Percentiles rank a stretch among this genome's conserved stretches.
phyloP scores from a whole-genome alignment of 1,140 invertebrate genomes.

The Stegodyphus mimosarum region DNA sequence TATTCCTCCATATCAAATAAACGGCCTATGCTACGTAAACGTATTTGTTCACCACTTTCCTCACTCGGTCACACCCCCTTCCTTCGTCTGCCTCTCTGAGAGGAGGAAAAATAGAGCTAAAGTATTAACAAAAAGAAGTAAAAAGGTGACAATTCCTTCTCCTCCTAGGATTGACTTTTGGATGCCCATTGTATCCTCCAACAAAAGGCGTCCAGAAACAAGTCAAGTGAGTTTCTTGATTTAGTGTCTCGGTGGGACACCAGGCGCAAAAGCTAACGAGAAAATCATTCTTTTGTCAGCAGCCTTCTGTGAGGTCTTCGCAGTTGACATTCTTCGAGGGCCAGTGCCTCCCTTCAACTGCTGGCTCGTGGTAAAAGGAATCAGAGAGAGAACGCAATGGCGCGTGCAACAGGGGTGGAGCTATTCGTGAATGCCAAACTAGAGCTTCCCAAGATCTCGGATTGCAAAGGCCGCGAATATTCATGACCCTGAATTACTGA shows the following conservation, averaged over 20 bases:
- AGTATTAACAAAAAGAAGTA: not conserved
- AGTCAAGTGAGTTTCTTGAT: constrained; percentile 31
- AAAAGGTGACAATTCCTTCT: constrained; percentile 1
- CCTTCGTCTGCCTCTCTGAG: not conserved
- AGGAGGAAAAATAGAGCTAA: not conserved
- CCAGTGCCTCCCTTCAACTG: not conserved
- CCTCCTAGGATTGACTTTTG: constrained; percentile 9
- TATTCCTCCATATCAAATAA: constrained; percentile 1
- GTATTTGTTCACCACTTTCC: constrained; percentile 7
- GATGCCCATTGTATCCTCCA: not conserved
- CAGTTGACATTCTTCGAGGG: constrained; percentile 14
- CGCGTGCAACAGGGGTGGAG: not conserved
- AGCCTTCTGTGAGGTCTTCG: constrained; percentile 43
- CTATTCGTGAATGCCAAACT: too few species aligned
- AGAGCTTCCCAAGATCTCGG: too few species aligned
- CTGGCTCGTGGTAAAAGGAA: not conserved
- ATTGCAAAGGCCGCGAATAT: too few species aligned
- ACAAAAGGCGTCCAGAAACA: not conserved
- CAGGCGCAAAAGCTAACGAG: constrained; percentile 4
- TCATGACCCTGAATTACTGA: too few species aligned
- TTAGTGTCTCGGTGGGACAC: constrained; percentile 20
- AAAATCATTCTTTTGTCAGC: constrained; percentile 45
- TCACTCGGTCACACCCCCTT: not conserved
- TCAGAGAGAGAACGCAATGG: not conserved
- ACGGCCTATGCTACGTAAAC: not conserved